phyloP scores from a whole-genome alignment of 2,888 invertebrate species.

The Tinea trinotella region DNA sequence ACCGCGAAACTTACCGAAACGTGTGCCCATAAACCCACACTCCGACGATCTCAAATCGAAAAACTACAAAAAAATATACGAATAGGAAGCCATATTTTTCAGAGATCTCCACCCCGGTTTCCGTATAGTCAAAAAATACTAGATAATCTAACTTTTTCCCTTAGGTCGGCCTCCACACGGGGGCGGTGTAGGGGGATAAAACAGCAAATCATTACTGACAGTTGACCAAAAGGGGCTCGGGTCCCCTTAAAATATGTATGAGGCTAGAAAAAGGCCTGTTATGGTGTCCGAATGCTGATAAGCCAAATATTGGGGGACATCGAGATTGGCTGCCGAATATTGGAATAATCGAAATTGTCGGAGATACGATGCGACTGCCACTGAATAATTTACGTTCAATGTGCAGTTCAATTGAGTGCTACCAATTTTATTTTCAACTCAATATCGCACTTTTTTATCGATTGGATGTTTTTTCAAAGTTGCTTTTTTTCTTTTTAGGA shows the following conservation, averaged over 20 bases:
- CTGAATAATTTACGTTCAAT: conserved; percentile 14
- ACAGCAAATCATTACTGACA: conserved; percentile 73
- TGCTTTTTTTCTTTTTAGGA: no score
- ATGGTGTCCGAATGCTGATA: conserved; percentile 73
- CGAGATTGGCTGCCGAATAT: conserved; percentile 42
- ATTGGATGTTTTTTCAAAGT: neutral
- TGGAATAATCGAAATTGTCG: conserved; percentile 11
- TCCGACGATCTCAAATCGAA: conserved; percentile 31
- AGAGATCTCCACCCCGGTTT: conserved; percentile 59
- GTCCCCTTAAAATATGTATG: conserved; percentile 70
- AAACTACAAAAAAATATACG: conserved; percentile 47
- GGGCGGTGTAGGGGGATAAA: conserved; percentile 58
- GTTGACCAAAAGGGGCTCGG: conserved; percentile 68
- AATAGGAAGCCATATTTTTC: conserved; percentile 71
- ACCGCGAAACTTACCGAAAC: conserved; percentile 21
- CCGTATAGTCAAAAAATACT: conserved; percentile 60
- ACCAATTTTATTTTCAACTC: neutral
- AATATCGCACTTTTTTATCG: neutral
- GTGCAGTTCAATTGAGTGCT: neutral
- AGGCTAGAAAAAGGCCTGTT: conserved; percentile 62
- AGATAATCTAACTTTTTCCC: conserved; percentile 68
- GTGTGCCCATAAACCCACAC: conserved; percentile 20
- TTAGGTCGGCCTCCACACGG: conserved; percentile 28
- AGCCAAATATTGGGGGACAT: conserved; percentile 60
- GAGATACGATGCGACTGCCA: conserved; percentile 10